Conservation (phyloP, 2,113 vertebrate genomes). For the Stigmatopora argus region DNA sequence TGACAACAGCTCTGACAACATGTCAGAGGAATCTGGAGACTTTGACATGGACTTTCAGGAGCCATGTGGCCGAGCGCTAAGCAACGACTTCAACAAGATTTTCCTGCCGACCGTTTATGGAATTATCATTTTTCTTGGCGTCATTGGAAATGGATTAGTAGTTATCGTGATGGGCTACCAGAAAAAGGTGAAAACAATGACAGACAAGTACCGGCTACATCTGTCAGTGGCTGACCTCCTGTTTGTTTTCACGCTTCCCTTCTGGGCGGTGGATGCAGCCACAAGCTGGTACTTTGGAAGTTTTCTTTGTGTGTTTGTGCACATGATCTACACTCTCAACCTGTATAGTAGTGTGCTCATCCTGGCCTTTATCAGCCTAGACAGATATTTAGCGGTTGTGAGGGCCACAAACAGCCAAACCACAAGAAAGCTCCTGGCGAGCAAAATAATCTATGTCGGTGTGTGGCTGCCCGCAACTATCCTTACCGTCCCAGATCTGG, state of each 20-base stretch:
- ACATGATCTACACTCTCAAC: conserved; percentile 95
- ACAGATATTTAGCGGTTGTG: conserved; percentile 91
- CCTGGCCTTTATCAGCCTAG: conserved; percentile 94
- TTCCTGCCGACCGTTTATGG: conserved; percentile 88
- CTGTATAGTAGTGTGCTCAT: conserved; percentile 95
- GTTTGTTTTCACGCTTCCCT: conserved; percentile 90
- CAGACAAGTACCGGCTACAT: conserved; percentile 94
- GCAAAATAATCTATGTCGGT: conserved; percentile 83
- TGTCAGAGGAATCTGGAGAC: conserved; percentile 71
- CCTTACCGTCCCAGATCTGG: conserved; percentile 85
- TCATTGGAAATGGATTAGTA: conserved; percentile 91
- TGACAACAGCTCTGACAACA: conserved; percentile 62
- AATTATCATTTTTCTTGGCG: conserved; percentile 87
- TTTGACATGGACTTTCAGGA: conserved; percentile 38
- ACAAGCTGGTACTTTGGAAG: conserved; percentile 86
- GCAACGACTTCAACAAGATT: conserved; percentile 78
- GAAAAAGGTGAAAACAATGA: conserved; percentile 90
- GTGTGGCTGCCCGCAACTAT: conserved; percentile 91
- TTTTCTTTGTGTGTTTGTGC: conserved; percentile 83
- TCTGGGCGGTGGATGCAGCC: conserved; percentile 91
- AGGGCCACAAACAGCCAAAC: conserved; percentile 88
- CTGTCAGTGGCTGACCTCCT: conserved; percentile 93
- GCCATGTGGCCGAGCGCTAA: conserved; percentile 70
- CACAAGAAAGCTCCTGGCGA: conserved; percentile 82
- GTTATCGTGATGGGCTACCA: conserved; percentile 95